A percentile compares a stretch with the other conserved stretches of the same genome.
These are phyloP conservation scores for Recurvirostra avosetta DNA, from an alignment of 2,113 vertebrate species.

Conservation along the genomic window DNA sequence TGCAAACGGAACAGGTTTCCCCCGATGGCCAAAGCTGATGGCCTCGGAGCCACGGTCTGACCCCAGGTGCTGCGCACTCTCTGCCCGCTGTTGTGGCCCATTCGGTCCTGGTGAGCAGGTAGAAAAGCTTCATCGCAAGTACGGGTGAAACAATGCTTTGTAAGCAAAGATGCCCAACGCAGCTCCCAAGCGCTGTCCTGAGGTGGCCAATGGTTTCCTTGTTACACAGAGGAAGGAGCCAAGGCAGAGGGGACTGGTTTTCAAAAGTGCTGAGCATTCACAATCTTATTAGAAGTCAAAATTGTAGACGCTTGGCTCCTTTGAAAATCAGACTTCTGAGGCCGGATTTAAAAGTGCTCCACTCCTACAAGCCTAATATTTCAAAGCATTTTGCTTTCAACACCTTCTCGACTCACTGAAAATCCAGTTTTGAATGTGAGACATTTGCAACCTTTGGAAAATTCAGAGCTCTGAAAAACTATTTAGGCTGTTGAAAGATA, in stretches of 20 bases:
- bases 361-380: neutral
- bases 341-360: neutral
- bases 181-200: neutral
- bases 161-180: neutral
- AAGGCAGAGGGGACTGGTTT: neutral
- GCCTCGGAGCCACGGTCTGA: neutral
- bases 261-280: neutral
- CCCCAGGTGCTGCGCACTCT: neutral
- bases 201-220: neutral
- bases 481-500: neutral
- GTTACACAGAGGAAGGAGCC: neutral
- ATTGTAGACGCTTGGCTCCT: neutral
- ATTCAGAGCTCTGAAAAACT: neutral
- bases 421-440: neutral
- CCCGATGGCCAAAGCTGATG: neutral
- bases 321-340: neutral
- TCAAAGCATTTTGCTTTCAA: neutral
- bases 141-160: neutral
- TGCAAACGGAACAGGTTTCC: neutral
- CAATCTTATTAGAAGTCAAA: neutral
- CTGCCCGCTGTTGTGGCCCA: neutral
- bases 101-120: neutral
- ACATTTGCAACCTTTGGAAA: neutral
- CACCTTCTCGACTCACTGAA: neutral
- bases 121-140: neutral